Evolutionary conservation across 2,888 invertebrate species (phyloP), one percentile per base, ranked within the genome.

Genomic region (Megaustenia siamemsis): DNA sequence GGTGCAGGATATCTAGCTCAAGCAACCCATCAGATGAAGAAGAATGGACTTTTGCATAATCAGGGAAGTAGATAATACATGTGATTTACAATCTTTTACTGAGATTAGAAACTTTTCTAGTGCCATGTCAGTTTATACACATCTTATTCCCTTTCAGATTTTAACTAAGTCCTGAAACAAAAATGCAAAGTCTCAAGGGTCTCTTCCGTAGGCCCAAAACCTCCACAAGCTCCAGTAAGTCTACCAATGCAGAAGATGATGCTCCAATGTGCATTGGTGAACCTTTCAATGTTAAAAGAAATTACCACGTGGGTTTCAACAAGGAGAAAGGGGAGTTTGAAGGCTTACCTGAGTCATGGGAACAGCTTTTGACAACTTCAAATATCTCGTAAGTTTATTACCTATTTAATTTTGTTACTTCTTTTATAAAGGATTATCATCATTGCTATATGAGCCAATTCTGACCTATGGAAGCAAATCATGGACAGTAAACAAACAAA

Each of bases 281-380:
- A 89, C 98, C 98, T 1, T 97, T 97, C 18, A 96, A 97, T 92
- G 97, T 98, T 35, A 96, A 96, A 88, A 97, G 97, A 91, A 96
- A 97, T 91, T 96, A 98, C 66, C 83, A 83, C 63, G 84, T 84
- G 15, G 80, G 80, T 40, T 84, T 84, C 66, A 40, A 84, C 53
- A 56, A 71, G 66, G 84, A 63, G 24, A 87, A 86, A 49, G 98
- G 98, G 0, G 96, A 96, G 93, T 94, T 98, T 90, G 97, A 97
- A 90, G 98, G 98, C 0, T 95, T 98, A 71, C 98, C 98, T 10
- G 91, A 91, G 56, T 89, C 92, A 38, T 94, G 94, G 94, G 87
- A 88, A 45, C 85, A 90, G 18, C 89, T 93, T 81, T 95, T 98
- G 89, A 96, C 97, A 91, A 96, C 96, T 24, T 94, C 94, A 32